Base-by-base conservation (phyloP, 1,140 invertebrate genomes). In the Meloidogyne chitwoodi region DNA sequence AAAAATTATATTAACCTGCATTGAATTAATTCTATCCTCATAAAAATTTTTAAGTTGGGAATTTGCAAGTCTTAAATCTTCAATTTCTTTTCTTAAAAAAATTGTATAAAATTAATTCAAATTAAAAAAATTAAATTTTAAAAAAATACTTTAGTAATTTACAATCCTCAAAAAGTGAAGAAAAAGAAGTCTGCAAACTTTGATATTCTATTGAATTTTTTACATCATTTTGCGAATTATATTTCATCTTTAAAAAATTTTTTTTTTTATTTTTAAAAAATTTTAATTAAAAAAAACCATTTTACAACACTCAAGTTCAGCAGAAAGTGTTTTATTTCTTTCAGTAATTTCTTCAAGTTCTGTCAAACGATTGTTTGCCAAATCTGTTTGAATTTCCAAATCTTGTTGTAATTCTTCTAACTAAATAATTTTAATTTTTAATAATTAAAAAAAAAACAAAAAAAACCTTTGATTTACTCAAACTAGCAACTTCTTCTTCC, bases 301-400 rank as follows among this genome's bases (percentile, higher is more conserved):
- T 56, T 83, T 67, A 66, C 67, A 82, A 38, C 66, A 41, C 44
- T 74, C 76, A 24, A 83, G 16, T 56, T 81, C 80, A 16, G 75
- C 81, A 16, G 80, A 48, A 38, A 81, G 61, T 0, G 77, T 8
- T 27, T 81, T 83, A 67, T 81, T 81, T 27, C 61, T 41, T 24
- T 73, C 72, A 0, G 66, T 83, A 83, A 81, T 74, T 34, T 83
- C 69, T 68, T 81, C 69, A 31, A 81, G 44, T 79, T 81, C 80
- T n/a, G 29, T 72, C 11, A 81, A 56, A 6, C 80, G 77, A n/a
- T 81, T 81, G 4, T 70, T 48, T 8, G 81, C 81, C 26, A 81
- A 44, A 29, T 81, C 80, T 12, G 63, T 80, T 67, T 81, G 80
- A 19, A 80, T 62, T 24, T 81, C 80, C 22, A 81, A 62, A 19